Evolutionary conservation across 2,113 vertebrate species (phyloP).

Genomic region (Cyprinus carpio): DNA sequence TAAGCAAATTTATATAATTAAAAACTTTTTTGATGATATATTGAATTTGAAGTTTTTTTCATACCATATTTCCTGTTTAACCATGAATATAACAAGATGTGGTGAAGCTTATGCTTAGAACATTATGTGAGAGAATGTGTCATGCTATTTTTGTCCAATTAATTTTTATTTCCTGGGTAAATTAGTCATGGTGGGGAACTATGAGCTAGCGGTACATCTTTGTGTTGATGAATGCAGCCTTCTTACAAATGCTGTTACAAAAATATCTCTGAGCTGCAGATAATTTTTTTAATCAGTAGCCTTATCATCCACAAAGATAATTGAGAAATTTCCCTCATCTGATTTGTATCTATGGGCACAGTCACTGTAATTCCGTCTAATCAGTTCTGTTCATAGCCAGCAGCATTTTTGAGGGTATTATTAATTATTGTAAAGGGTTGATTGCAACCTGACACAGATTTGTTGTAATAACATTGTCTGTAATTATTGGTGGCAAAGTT

Average conservation of each 20-base stretch:
- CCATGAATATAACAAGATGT: neutral
- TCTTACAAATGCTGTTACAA: slow-evolving; percentile 9
- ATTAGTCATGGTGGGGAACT: slow-evolving; percentile 14
- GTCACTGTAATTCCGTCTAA: neutral
- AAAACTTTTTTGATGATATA: neutral
- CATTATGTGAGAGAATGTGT: neutral
- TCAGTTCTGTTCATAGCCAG: neutral
- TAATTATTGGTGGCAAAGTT: neutral
- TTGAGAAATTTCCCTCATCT: neutral
- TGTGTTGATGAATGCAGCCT: neutral
- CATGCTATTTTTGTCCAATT: neutral
- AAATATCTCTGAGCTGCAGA: neutral
- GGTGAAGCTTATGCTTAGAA: slow-evolving; percentile 10
- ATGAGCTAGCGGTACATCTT: neutral
- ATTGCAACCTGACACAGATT: neutral
- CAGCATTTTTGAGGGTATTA: neutral
- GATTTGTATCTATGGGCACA: neutral
- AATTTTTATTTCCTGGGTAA: neutral
- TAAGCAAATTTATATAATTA: neutral
- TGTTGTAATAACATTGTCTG: neutral
- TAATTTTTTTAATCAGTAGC: neutral
- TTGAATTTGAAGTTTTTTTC: neutral
- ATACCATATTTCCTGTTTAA: neutral
- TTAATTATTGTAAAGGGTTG: neutral
- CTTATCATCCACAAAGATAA: neutral